phyloP scores from a whole-genome alignment of 2,888 invertebrate species.

The Melangyna quadrimaculata region DNA sequence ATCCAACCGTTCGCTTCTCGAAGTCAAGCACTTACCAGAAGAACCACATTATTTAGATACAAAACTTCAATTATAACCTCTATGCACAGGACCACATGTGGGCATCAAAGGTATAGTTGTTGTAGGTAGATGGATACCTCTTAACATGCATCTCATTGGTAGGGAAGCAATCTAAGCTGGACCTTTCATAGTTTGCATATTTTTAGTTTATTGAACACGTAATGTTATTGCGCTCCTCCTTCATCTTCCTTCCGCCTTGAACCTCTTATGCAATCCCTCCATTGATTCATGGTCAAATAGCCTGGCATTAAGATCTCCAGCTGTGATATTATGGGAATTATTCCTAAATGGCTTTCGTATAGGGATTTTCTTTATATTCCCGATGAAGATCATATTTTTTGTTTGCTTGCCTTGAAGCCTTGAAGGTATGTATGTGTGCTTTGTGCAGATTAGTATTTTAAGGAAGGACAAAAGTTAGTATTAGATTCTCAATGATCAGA shows the following conservation, averaged over 20 bases:
- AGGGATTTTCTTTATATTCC: not conserved
- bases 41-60: conserved; percentile 35
- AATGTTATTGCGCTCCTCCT: conserved; percentile 28
- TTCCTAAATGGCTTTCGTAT: conserved; percentile 42
- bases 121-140: not conserved
- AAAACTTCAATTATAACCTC: conserved; percentile 50
- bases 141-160: conserved; percentile 19
- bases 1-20: conserved; percentile 17
- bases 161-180: conserved; percentile 49
- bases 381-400: conserved; percentile 2
- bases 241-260: conserved; percentile 21
- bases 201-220: conserved; percentile 49
- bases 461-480: conserved; percentile 6
- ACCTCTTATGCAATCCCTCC: conserved; percentile 30
- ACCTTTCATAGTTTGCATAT: conserved; percentile 59
- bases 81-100: conserved; percentile 47
- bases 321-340: conserved; percentile 56
- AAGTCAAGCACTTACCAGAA: conserved; percentile 29
- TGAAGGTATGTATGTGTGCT: not conserved
- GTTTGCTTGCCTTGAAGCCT: not conserved
- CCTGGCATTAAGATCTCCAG: conserved; percentile 55
- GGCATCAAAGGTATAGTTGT: not conserved
- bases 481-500: conserved; percentile 39
- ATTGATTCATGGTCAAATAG: conserved; percentile 54
- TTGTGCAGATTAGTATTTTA: conserved; percentile 4